These are phyloP conservation scores for Coturnix japonica DNA, from an alignment of 2,113 vertebrate species.

Conservation along the genomic window DNA sequence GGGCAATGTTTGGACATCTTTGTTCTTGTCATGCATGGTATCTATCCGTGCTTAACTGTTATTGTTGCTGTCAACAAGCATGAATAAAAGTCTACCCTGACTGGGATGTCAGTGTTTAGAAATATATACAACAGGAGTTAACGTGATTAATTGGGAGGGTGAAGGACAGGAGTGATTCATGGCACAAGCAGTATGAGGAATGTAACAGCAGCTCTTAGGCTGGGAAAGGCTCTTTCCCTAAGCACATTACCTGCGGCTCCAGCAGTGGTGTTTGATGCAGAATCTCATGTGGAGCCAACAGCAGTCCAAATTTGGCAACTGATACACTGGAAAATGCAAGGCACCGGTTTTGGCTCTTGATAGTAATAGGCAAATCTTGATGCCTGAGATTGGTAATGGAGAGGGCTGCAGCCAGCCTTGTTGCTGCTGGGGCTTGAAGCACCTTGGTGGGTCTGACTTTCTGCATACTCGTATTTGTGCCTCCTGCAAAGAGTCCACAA, in stretches of 20 bases:
- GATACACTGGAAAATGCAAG: neutral
- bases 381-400: neutral
- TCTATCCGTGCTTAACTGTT: neutral
- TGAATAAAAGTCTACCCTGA: neutral
- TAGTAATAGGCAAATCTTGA: neutral
- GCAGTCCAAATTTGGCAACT: neutral
- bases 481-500: neutral
- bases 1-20: neutral
- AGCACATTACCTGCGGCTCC: rapidly evolving
- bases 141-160: neutral
- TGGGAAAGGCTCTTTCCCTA: neutral
- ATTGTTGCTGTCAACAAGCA: neutral
- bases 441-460: rapidly evolving
- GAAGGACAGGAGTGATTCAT: neutral
- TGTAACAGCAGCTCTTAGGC: neutral
- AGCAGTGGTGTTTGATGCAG: rapidly evolving
- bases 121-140: neutral
- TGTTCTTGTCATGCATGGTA: neutral
- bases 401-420: neutral
- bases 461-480: neutral
- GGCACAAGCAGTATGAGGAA: neutral
- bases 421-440: neutral
- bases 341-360: neutral
- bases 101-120: neutral
- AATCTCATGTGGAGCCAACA: neutral